Base-by-base conservation (phyloP, 2,888 invertebrate genomes). In the Drosophila pegasa region DNA sequence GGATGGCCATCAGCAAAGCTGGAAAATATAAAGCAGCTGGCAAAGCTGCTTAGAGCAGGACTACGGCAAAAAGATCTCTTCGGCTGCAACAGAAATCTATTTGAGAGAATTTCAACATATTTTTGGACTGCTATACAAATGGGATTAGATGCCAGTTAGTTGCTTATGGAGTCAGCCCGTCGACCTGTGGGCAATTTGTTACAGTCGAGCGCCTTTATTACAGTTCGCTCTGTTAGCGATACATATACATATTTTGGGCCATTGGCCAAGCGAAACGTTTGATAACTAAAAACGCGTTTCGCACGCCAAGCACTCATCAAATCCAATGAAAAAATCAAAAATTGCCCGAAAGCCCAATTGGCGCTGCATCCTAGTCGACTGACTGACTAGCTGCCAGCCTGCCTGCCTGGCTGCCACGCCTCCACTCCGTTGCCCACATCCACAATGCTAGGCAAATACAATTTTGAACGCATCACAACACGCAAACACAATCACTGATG, bases 401-500 rank as follows among this genome's bases (percentile, higher is more conserved):
- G 43, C 10, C 47, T 16, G 16, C 25, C 10, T 29, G 37, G 16
- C 33, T 20, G 48, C 52, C 43, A 50, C 60, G 9, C 56, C 41
- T 2, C 29, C 22, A 22, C 16, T 10, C 25, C 25, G 10, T 12
- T 35, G 10, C 51, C 10, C 43, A 56, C 50, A 27, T 20, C 57
- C 64, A 83, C 81, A 87, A 75, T 84, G 64, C 82, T 84, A 87
- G 76, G 85, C 88, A 83, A 83, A 83, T 83, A 83, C 83, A 83
- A 83, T 83, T 83, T 83, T 83, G 83, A 86, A 82, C 83, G 83
- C 88, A 84, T 86, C 88, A 80, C 88, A 84, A 88, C 88, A 88
- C 87, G 88, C 87, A 88, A 88, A 84, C 87, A 87, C 84, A 84
- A 87, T 87, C 88, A 87, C 81, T 72, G 62, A 69, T 59, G 67